Evolutionary conservation across 2,113 vertebrate species (phyloP).

Genomic region (Tichodroma muraria): DNA sequence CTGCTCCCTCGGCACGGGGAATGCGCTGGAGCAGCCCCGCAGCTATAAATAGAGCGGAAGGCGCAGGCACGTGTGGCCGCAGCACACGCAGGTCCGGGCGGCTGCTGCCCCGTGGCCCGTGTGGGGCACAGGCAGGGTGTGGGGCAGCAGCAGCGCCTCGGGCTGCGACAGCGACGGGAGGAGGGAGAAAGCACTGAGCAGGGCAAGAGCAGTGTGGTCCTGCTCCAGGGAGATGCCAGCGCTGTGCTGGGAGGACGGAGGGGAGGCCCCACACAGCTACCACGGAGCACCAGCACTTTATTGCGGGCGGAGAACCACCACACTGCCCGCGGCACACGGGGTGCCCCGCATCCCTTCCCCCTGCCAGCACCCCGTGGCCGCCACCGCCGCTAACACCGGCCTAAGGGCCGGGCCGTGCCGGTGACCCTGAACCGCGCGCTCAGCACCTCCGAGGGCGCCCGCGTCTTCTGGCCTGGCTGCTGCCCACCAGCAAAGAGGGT

Average conservation of each 20-base stretch:
- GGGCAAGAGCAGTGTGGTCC: accelerated
- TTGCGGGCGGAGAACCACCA: background rate
- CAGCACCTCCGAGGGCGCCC: constrained; percentile 20
- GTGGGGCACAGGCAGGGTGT: background rate
- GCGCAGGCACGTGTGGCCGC: background rate
- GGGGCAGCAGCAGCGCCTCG: background rate
- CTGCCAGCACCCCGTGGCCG: background rate
- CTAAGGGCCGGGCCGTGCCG: background rate
- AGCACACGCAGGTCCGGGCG: background rate
- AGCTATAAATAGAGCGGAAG: background rate
- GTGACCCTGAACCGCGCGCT: background rate
- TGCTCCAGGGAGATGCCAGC: background rate
- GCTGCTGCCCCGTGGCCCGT: background rate
- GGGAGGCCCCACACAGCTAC: background rate
- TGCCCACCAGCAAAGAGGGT: constrained; percentile 54
- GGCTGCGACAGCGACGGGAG: accelerated
- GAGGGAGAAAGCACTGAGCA: background rate
- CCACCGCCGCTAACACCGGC: background rate
- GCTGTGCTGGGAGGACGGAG: background rate
- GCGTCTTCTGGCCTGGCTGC: constrained; percentile 26
- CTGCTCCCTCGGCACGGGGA: background rate
- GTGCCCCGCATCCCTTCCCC: accelerated
- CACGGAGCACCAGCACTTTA: background rate
- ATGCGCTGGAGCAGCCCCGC: background rate
- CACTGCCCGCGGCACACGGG: accelerated